Evolutionary conservation across 2,888 invertebrate species (phyloP).

Genomic region (Digitonthophagus gazella): DNA sequence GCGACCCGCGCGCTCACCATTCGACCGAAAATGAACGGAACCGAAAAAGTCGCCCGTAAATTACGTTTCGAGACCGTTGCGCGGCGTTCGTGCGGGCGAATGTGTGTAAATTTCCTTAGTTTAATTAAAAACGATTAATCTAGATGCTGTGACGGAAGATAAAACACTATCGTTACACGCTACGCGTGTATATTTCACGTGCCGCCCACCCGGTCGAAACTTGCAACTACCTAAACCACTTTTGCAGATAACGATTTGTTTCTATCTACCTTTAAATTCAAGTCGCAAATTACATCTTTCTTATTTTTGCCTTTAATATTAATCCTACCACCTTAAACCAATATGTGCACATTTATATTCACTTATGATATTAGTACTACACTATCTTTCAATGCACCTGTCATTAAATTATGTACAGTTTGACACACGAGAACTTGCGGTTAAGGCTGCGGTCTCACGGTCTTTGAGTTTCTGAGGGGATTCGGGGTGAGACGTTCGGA

Average conservation of each 20-base stretch:
- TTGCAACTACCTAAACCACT: neutral
- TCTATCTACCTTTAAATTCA: neutral
- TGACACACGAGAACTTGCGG: no score
- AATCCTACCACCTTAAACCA: no score
- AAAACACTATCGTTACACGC: constrained; percentile 10
- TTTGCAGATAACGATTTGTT: neutral
- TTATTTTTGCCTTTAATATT: neutral
- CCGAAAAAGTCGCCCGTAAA: constrained; percentile 9
- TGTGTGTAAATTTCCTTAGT: constrained; percentile 24
- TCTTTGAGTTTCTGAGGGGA: no score
- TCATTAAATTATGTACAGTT: no score
- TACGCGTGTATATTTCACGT: neutral
- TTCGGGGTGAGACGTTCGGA: no score
- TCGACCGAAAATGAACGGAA: constrained; percentile 4
- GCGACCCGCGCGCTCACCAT: constrained; percentile 1
- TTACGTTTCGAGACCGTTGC: neutral
- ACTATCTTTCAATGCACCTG: no score
- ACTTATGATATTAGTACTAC: no score
- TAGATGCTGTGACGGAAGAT: constrained; percentile 21
- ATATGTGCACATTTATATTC: no score
- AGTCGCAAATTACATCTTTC: neutral
- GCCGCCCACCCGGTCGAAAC: neutral
- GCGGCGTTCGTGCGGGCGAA: neutral
- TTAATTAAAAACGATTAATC: constrained; percentile 25
- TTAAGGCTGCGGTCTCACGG: no score